Conservation (phyloP, 2,113 vertebrate genomes). For the Seriola rivoliana region DNA sequence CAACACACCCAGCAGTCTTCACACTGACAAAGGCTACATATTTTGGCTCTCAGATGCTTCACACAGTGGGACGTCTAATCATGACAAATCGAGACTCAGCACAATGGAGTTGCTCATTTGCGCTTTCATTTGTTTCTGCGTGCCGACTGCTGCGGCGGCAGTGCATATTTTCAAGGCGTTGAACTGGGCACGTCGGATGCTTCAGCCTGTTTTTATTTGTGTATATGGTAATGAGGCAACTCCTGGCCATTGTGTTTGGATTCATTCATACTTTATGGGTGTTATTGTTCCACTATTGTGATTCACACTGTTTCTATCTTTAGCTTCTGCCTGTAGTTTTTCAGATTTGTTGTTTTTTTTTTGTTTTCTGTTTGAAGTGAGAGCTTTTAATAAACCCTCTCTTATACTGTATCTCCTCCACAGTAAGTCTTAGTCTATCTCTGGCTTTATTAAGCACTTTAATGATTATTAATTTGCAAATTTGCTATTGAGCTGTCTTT, state of each 20-base stretch:
- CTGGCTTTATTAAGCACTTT: background rate
- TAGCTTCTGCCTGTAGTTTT: background rate
- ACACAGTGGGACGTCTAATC: slow-evolving; percentile 35
- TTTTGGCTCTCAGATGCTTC: slow-evolving; percentile 26
- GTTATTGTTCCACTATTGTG: slow-evolving; percentile 7
- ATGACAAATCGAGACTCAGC: slow-evolving; percentile 26
- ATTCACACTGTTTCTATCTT: slow-evolving; percentile 9
- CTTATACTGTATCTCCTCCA: background rate
- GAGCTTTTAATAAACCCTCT: slow-evolving; percentile 7
- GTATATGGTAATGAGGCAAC: slow-evolving; percentile 27
- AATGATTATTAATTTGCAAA: slow-evolving; percentile 31
- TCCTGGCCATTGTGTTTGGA: slow-evolving; percentile 8
- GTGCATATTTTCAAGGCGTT: background rate
- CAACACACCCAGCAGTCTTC: slow-evolving; percentile 4
- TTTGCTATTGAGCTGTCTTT: slow-evolving; percentile 7
- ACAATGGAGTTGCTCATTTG: slow-evolving; percentile 41
- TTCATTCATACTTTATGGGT: slow-evolving; percentile 22
- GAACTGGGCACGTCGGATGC: background rate
- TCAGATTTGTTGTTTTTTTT: background rate
- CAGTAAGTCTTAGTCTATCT: slow-evolving; percentile 9
- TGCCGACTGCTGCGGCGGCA: background rate
- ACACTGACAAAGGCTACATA: background rate
- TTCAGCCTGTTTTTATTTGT: slow-evolving; percentile 15
- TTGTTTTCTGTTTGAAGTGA: background rate
- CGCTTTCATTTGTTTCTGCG: slow-evolving; percentile 25